A percentile compares a stretch with the other conserved stretches of the same genome.
phyloP scores from a whole-genome alignment of 2,888 invertebrate species.

The Ophion obscuratus region DNA sequence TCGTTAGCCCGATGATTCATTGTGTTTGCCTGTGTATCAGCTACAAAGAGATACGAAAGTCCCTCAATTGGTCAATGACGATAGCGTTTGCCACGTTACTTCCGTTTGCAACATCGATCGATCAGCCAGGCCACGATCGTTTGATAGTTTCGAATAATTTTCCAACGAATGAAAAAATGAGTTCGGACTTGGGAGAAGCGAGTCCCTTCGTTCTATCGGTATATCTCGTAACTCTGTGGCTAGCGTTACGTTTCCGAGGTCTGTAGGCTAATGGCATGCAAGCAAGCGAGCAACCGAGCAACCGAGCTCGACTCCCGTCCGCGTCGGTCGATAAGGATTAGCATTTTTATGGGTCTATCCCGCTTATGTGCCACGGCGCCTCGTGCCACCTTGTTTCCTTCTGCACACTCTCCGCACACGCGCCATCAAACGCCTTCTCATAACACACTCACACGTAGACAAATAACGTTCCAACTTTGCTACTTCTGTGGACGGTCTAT shows the following conservation, averaged over 20 bases:
- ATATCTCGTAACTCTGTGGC: conserved; percentile 60
- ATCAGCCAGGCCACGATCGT: neutral
- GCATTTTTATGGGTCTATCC: conserved; percentile 84
- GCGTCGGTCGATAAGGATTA: conserved; percentile 83
- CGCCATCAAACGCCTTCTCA: conserved; percentile 71
- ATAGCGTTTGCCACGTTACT: neutral
- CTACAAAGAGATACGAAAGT: neutral
- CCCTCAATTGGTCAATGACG: neutral
- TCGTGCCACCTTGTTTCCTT: conserved; percentile 81
- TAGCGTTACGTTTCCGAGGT: conserved; percentile 78
- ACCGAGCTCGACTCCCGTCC: conserved; percentile 71
- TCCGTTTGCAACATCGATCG: neutral
- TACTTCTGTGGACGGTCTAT: conserved; percentile 52
- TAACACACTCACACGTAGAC: conserved; percentile 34
- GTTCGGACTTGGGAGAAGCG: conserved; percentile 35
- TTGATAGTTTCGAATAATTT: neutral
- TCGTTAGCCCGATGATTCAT: neutral
- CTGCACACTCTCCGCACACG: conserved; percentile 76
- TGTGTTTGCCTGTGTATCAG: neutral
- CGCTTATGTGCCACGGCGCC: conserved; percentile 81
- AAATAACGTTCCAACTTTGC: conserved; percentile 14
- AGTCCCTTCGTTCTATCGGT: conserved; percentile 44
- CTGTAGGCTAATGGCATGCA: conserved; percentile 84
- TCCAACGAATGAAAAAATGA: conserved; percentile 18
- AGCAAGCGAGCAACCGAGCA: conserved; percentile 71